Evolutionary conservation across 2,888 invertebrate genomes (phyloP).

Genomic region (Yponomeuta cagnagella): DNA sequence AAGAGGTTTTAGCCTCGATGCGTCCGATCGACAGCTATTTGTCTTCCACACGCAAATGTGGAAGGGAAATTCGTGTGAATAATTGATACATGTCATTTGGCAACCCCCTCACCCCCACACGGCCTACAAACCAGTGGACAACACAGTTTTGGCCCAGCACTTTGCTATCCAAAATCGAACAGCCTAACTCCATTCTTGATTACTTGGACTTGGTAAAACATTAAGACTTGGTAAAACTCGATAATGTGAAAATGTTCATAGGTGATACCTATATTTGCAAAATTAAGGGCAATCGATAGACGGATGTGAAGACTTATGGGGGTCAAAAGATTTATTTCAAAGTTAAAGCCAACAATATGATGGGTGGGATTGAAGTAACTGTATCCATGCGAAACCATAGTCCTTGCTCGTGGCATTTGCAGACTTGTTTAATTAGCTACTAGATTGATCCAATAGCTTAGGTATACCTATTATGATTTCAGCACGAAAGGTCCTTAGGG

Average conservation of each 20-base stretch:
- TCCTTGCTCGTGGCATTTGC: not conserved
- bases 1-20: constrained; percentile 51
- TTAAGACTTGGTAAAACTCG: not conserved
- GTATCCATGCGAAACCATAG: too few relatives aligned
- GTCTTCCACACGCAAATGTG: constrained; percentile 74
- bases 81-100: constrained; percentile 75
- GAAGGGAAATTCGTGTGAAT: constrained; percentile 68
- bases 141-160: constrained; percentile 28
- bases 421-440: not conserved
- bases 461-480: constrained; percentile 22
- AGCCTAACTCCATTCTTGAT: not conserved
- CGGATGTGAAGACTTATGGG: not conserved
- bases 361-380: too few relatives aligned
- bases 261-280: not conserved
- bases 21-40: constrained; percentile 59
- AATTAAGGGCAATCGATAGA: not conserved
- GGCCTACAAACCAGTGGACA: constrained; percentile 19
- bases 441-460: not conserved
- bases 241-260: not conserved
- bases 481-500: constrained; percentile 35
- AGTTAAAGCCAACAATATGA: too few relatives aligned
- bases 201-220: not conserved
- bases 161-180: constrained; percentile 23
- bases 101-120: constrained; percentile 56
- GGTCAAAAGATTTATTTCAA: too few relatives aligned